Base-by-base conservation (phyloP, 2,888 invertebrate species). In the Cephus spinipes region DNA sequence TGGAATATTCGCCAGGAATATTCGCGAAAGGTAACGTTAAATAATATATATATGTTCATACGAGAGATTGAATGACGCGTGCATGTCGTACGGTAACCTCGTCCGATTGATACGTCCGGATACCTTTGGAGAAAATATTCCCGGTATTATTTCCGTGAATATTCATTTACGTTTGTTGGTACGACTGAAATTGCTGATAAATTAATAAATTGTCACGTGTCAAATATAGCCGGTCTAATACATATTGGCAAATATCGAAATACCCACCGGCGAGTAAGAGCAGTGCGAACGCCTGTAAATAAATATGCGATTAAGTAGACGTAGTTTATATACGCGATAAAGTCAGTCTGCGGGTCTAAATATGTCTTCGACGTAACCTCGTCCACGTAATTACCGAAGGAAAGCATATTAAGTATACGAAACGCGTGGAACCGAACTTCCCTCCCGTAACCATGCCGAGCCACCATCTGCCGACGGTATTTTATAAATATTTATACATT, bases 401-500 rank as follows among this genome's bases (percentile, higher is more conserved):
- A 35, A 74, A 74, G 74, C 23, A 34, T 74, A 74, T 74, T 34
- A 71, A 71, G 71, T 71, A 35, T 40, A 74, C 74, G 71, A 71
- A 71, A 71, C 71, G 71, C 71, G 71, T 71, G 71, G 71, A 71
- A 71, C 71, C 71, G 71, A 71, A 71, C 12, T 71, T 71, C 23
- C 71, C 31, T 31, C 71, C 32, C 12, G 31, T 12, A 71, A 33
- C 71, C 15, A 23, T 9, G 71, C 71, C n/a, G 74, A 83, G 80
- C 84, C 84, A 86, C 83, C 87, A 88, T 88, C 87, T 88, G 87
- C 84, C 87, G 84, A 83, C 88, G 83, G 86, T 88, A 88, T 88
- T 88, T 88, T 88, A 88, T 86, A 88, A 88, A 88, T 88, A 88
- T 88, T 88, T 88, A 88, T 88, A 84, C 84, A 74, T 81, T 73